Percentiles rank a stretch among this genome's conserved stretches.
phyloP scores from a whole-genome alignment of 2,797 vertebrate genomes.

The Allobates femoralis region DNA sequence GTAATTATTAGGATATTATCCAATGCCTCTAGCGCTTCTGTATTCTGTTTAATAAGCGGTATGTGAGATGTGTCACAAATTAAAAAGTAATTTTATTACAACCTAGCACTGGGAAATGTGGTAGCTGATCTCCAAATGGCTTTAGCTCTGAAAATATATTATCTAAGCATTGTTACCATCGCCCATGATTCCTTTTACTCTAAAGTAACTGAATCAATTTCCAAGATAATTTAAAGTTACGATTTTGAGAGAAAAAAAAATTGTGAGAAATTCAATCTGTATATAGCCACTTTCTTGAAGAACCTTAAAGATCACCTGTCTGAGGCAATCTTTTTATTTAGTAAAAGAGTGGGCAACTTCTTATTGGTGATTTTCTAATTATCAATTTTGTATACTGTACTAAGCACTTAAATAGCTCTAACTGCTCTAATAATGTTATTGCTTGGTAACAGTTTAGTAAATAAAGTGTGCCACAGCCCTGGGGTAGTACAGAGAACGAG shows the following conservation, averaged over 20 bases:
- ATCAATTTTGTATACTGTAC: too few species aligned
- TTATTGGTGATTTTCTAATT: too few species aligned
- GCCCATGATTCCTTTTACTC: background rate
- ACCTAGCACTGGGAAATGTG: conserved; percentile 53
- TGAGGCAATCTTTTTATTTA: too few species aligned
- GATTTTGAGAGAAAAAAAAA: background rate
- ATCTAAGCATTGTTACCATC: conserved; percentile 59
- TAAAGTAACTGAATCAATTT: conserved; percentile 13
- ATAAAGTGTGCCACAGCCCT: too few species aligned
- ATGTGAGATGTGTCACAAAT: conserved; percentile 67
- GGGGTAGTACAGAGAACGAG: too few species aligned
- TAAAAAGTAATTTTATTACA: conserved; percentile 68
- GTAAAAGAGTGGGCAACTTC: too few species aligned
- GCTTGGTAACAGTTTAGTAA: too few species aligned
- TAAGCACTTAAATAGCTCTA: too few species aligned
- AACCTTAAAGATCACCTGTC: background rate
- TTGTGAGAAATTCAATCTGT: background rate
- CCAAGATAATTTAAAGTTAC: conserved; percentile 11
- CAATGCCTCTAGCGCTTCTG: conserved; percentile 68
- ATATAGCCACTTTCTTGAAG: background rate
- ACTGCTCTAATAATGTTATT: too few species aligned
- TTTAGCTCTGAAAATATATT: conserved; percentile 71
- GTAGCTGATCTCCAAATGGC: conserved; percentile 68
- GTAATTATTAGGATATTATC: conserved; percentile 73
- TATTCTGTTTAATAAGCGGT: conserved; percentile 68